Percentiles rank a stretch among this genome's conserved stretches.
phyloP scores from a whole-genome alignment of 92 coral and sea anemone genomes.

The Actinernus sp. region DNA sequence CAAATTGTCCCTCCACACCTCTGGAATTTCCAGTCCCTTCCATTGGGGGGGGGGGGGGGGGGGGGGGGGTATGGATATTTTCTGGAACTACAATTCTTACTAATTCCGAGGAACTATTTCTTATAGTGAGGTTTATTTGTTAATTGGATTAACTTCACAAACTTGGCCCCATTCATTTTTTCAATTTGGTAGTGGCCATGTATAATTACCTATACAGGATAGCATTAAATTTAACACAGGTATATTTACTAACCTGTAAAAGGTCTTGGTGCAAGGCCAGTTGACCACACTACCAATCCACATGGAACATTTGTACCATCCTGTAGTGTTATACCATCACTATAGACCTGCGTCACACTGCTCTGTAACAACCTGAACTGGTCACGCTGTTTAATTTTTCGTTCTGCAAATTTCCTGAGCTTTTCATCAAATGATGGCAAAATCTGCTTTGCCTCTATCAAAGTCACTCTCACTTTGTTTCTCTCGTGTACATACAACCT shows the following conservation, averaged over 20 bases:
- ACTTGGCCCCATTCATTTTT: too few relatives aligned
- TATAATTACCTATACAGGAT: too few relatives aligned
- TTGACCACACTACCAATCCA: slow-evolving; percentile 98
- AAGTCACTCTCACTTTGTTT: slow-evolving; percentile 83
- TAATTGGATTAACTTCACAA: too few relatives aligned
- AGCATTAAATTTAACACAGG: too few relatives aligned
- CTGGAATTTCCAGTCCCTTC: too few relatives aligned
- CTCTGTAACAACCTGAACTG: slow-evolving; percentile 86
- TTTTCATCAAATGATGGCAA: slow-evolving; percentile 97
- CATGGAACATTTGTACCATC: slow-evolving; percentile 86
- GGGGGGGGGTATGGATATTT: too few relatives aligned
- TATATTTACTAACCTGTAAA: slow-evolving; percentile 74
- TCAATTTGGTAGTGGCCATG: too few relatives aligned
- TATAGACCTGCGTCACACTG: slow-evolving; percentile 84
- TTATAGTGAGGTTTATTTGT: too few relatives aligned
- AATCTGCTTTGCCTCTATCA: slow-evolving; percentile 94
- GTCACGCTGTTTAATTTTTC: slow-evolving; percentile 88
- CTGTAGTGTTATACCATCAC: slow-evolving; percentile 73
- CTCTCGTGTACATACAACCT: slow-evolving; percentile 89
- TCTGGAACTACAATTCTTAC: too few relatives aligned
- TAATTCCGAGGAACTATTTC: too few relatives aligned
- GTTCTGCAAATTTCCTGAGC: slow-evolving; percentile 88
- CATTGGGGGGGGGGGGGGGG: too few relatives aligned
- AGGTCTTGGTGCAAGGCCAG: slow-evolving; percentile 94
- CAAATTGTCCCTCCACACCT: too few relatives aligned